Evolutionary conservation across 2,888 invertebrate species (phyloP).

Genomic region (Holacanthella duospinosa): DNA sequence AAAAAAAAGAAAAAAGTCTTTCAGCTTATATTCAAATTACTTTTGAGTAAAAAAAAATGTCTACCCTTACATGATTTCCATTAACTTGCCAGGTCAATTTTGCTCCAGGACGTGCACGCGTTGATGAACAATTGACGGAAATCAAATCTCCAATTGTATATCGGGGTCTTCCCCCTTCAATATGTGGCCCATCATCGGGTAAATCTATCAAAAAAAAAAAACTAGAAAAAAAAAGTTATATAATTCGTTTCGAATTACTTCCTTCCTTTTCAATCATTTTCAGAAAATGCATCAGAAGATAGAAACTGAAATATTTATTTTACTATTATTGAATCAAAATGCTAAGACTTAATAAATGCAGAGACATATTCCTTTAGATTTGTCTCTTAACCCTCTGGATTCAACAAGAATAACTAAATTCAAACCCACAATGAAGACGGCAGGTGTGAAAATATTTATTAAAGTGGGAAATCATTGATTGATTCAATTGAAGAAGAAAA

Average conservation of each 20-base stretch:
- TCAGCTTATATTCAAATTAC: not conserved
- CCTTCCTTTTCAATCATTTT: no score
- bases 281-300: no score
- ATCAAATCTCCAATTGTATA: slow-evolving; percentile 74
- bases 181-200: slow-evolving; percentile 70
- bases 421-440: no score
- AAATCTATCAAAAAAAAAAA: slow-evolving; percentile 48
- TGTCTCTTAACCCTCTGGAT: no score
- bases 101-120: slow-evolving; percentile 71
- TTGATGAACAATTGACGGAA: slow-evolving; percentile 73
- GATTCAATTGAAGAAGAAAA: not conserved
- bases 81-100: slow-evolving; percentile 78
- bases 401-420: no score
- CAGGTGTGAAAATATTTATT: slow-evolving; percentile 3
- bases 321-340: no score
- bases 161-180: slow-evolving; percentile 65
- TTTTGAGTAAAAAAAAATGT: not conserved
- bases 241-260: not conserved
- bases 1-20: no score
- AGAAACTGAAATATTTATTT: no score
- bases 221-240: not conserved
- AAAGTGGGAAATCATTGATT: not conserved
- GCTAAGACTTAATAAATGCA: no score
- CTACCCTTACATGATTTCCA: slow-evolving; percentile 58
- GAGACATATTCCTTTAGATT: no score